Base-by-base conservation (phyloP, 2,797 vertebrate species). In the Ambastaia sidthimunki region DNA sequence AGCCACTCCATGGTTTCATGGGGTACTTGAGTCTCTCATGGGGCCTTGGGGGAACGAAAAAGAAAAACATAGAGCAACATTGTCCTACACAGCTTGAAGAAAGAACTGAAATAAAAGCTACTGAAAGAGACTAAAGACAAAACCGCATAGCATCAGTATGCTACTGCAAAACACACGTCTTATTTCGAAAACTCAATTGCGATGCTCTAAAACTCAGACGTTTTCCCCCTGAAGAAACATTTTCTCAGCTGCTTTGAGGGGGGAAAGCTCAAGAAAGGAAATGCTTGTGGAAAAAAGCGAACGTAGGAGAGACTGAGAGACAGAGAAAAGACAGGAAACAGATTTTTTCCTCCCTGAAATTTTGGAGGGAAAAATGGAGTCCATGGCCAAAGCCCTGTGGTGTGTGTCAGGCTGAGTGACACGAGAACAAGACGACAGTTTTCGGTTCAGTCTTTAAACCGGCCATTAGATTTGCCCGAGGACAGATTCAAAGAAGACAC, bases 211-310 rank as follows among this genome's bases (percentile, higher is more conserved):
- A 78, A 75, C 78, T 84, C 91, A 87, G 89, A 90, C 71, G 74
- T 85, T 84, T 82, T 89, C 84, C 62, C 65, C 59, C 79, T 50
- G 37, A 82, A 86, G 83, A 83, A 88, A 88, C 80, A 85, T 76
- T 77, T 70, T 86, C 89, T 90, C 90, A 92, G 91, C 84, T 92
- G 89, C 88, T 90, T 84, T 87, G 86, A 88, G 81, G 70, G 77
- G 71, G 28, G 21, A 78, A 83, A 52, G 76, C 31, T 74, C 28
- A 54, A 67, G 75, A 54, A 89, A 91, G 92, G 93, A 93, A 91
- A 85, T 89, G 84, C 87, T 87, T 74, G 80, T 84, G 83, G 82
- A 76, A 12, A 55, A 71, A 71, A 80, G 60, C 23, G 71, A 81
- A 70, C 23, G 71, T 25, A 62, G 84, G n/a, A 41, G 76, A 55